Conservation (phyloP, 2,888 invertebrate species). For the Sussaba pulchella region DNA sequence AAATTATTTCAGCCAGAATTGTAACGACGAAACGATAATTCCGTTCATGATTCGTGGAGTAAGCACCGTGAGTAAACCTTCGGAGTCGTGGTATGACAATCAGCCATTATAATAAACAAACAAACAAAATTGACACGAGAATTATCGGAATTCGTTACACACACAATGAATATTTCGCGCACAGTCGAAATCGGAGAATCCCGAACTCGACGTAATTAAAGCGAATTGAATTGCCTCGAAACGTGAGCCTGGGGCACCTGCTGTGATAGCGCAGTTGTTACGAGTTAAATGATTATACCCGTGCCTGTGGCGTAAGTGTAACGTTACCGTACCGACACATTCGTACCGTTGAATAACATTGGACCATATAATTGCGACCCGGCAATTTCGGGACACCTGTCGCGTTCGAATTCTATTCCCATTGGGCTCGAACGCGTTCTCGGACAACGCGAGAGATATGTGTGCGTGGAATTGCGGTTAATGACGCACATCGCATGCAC, state of each 20-base stretch:
- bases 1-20: neutral
- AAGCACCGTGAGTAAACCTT: neutral
- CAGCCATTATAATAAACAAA: neutral
- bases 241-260: slow-evolving; percentile 45
- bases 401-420: slow-evolving; percentile 55
- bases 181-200: slow-evolving; percentile 1
- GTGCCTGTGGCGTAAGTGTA: neutral
- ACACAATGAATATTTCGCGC: neutral
- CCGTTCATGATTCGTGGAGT: no score
- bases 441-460: slow-evolving; percentile 1
- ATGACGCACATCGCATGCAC: neutral
- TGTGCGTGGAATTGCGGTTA: neutral
- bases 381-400: slow-evolving; percentile 58
- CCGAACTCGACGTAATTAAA: slow-evolving; percentile 24
- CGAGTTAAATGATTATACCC: slow-evolving; percentile 41
- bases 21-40: neutral
- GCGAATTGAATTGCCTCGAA: slow-evolving; percentile 34
- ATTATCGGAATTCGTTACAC: neutral
- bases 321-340: neutral
- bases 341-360: slow-evolving; percentile 40
- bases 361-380: slow-evolving; percentile 49
- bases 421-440: slow-evolving; percentile 25
- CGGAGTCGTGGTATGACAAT: neutral
- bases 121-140: neutral
- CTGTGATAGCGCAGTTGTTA: slow-evolving; percentile 27